Evolutionary conservation across 2,797 vertebrate species (phyloP).

Genomic region (Paedocypris micromegethes): DNA sequence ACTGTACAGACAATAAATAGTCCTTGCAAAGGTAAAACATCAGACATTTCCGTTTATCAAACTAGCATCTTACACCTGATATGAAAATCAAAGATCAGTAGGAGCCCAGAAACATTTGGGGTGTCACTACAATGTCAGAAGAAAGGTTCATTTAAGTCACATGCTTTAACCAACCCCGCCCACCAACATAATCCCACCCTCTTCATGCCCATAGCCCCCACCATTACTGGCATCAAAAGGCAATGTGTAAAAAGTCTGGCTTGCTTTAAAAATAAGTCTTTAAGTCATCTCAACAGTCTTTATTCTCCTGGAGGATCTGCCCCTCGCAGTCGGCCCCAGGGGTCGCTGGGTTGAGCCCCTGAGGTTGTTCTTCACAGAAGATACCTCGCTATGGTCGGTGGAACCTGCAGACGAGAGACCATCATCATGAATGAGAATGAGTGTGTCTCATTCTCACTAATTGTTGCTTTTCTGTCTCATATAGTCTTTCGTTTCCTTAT

Average conservation of each 20-base stretch:
- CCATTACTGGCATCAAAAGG: slow-evolving; percentile 60
- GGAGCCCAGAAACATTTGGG: slow-evolving; percentile 58
- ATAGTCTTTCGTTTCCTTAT: no score
- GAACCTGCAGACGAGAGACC: slow-evolving; percentile 70
- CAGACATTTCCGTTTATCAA: slow-evolving; percentile 64
- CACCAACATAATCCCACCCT: not conserved
- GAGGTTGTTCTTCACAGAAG: slow-evolving; percentile 93
- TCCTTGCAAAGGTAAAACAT: slow-evolving; percentile 87
- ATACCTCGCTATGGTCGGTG: slow-evolving; percentile 96
- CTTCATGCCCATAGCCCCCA: slow-evolving; percentile 39
- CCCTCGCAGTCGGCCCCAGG: no score
- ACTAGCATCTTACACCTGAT: slow-evolving; percentile 65
- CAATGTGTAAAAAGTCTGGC: slow-evolving; percentile 60
- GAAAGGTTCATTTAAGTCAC: slow-evolving; percentile 70
- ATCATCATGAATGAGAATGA: not conserved
- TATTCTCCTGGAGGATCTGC: no score
- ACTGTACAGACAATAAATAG: slow-evolving; percentile 92
- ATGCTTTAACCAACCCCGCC: slow-evolving; percentile 63
- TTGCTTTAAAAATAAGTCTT: slow-evolving; percentile 32
- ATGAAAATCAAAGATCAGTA: slow-evolving; percentile 67
- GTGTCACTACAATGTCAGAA: slow-evolving; percentile 64
- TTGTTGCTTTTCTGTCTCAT: no score
- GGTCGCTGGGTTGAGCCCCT: slow-evolving; percentile 26
- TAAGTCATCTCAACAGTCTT: not conserved
- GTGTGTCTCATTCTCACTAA: no score